Evolutionary conservation across 2,797 vertebrate species (phyloP), one percentile per base, ranked within the genome.

Genomic region (Phylloscopus collybita): DNA sequence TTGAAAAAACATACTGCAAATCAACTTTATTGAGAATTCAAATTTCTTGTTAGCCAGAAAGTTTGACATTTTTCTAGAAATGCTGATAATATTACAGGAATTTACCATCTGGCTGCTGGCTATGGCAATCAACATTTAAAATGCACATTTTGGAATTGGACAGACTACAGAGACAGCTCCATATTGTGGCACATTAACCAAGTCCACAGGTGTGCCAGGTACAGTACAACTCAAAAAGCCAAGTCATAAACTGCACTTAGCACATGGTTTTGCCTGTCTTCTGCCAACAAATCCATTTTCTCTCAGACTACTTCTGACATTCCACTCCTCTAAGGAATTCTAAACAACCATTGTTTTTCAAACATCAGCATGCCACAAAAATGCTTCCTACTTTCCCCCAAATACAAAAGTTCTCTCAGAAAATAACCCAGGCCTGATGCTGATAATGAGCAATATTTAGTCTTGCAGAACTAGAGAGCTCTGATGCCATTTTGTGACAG

Each of bases 211-310:
- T 90, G 34, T 47, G 56, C 23, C 53, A 60, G 29, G 17, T 50
- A 47, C 1, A 47, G 16, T 3, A 7, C 9, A 86, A 70, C 60
- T 54, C 30, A 81, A 56, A 90, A 90, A 90, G 32, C 16, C 42
- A 21, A 17, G 10, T 60, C 60, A 93, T 30, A 66, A 67, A 76
- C 32, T 79, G 38, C 67, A 76, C 6, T 84, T 54, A 79, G 66
- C 71, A 80, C 70, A 32, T 40, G 64, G 49, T 62, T 86, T 81
- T 4, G 42, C 38, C 59, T 53, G n/a, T 51, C 56, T 80, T 61
- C 81, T 95, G 95, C 95, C 96, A 96, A 67, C 30, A 97, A 93
- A 93, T 45, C 95, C 92, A 95, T 96, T 96, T 96, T 93, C 92
- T 84, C 90, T 64, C 73, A 3, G 78, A 93, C 85, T 94, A 6